Evolutionary conservation across 2,797 vertebrate genomes (phyloP), one percentile per base, ranked within the genome.

Genomic region (Orientallactaga sibirica): DNA sequence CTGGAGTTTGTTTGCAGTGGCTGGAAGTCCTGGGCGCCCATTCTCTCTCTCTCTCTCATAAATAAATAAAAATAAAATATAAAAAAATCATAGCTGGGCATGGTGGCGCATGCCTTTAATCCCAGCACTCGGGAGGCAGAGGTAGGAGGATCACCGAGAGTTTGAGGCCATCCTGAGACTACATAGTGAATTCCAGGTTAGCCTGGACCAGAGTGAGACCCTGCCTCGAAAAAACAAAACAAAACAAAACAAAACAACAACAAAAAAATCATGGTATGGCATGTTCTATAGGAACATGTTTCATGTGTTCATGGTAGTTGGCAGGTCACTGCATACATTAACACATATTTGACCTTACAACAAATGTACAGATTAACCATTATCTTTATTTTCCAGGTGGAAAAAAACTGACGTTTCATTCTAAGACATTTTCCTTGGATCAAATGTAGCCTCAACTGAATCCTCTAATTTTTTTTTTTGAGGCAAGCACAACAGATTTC

Each of bases 331-430:
- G 37, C 29, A 10, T 92, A 14, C 7, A 73, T 37, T 71, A 70
- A 78, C 12, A 33, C 25, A 48, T 15, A 81, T 67, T 79, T 86
- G 75, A 84, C 77, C 10, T 78, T n/a, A 83, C 33, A 82, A 37
- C 20, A 68, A 11, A 5, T 37, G 5, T 61, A 1, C 62, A 43
- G 5, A 55, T 78, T 33, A 61, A n/a, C 77, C 86, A 29, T 85
- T 89, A 62, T 84, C 29, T 48, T 33, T 74, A 29, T 68, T 93
- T 95, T 90, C 58, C 33, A 73, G 29, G 52, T 88, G 48, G 27
- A 24, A 27, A 55, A 83, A 95, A 80, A 78, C 24, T 74, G 61
- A 86, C 22, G 4, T 43, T 78, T 82, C 25, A 19, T 88, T 22
- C 48, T 84, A 33, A 76, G 73, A 62, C 24, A 89, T 8, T 66